Base-by-base conservation (phyloP, 2,113 vertebrate species). In the Hystrix cristata region DNA sequence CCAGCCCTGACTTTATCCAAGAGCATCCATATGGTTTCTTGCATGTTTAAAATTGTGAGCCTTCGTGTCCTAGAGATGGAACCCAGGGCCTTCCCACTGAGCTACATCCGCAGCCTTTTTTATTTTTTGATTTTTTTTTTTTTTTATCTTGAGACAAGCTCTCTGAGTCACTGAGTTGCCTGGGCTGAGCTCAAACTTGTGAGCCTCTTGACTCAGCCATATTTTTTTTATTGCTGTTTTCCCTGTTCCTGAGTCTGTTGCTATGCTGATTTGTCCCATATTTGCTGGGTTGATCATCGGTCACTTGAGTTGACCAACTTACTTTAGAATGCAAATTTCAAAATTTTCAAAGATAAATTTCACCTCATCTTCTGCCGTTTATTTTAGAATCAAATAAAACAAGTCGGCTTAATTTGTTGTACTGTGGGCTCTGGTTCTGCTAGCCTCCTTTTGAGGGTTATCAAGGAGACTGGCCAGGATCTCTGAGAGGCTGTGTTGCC, bases 201-300 rank as follows among this genome's bases (percentile, higher is more conserved):
- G 29, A 53, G 34, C 21, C 65, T 51, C 23, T 15, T 38, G 14
- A 27, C 15, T 71, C 23, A 38, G 14, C 6, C 18, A 81, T 83
- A 95, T 87, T 64, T n/a, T 97, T 91, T 57, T 43, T 64, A 4
- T 94, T 38, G 2, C 69, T 53, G 82, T 89, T 90, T 93, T 95
- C 43, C 34, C 69, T 38, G 15, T 69, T 65, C 38, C 21, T 76
- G 46, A 31, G 46, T 72, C 29, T 95, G 38, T 83, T 46, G 69
- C 93, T 95, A 57, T 94, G 46, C 48, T 83, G 19, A 59, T 71
- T 80, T 25, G 31, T 31, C 34, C 46, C 25, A 8, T 76, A 57
- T 84, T 87, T 14, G 0, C 55, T 74, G 38, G n/a, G 25, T 76
- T 91, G n/a, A 31, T 96, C 3, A 3, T 65, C 89, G 74, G 64